Evolutionary conservation across 2,888 invertebrate genomes (phyloP).

Genomic region (Diarsia rubi): DNA sequence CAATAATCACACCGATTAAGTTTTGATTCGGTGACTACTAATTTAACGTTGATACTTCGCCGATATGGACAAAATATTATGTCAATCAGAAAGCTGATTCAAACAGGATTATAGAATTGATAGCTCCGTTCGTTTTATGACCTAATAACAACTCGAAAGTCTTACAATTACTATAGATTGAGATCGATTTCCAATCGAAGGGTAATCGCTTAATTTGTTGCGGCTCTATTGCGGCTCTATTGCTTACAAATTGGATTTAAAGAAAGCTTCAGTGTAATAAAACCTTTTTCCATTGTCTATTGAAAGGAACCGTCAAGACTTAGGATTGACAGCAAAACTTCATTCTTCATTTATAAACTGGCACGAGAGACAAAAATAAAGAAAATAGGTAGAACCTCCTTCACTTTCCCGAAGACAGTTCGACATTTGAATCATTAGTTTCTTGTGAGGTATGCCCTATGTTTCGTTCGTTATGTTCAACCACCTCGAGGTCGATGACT

Average conservation of each 20-base stretch:
- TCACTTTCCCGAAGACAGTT: conserved; percentile 31
- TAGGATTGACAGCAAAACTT: conserved; percentile 8
- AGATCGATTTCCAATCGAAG: conserved; percentile 48
- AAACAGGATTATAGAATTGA: conserved; percentile 8
- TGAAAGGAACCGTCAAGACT: background rate
- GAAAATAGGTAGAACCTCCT: background rate
- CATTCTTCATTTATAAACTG: conserved; percentile 13
- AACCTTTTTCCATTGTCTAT: background rate
- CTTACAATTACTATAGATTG: conserved; percentile 29
- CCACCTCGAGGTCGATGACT: conserved; percentile 55
- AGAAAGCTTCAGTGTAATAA: conserved; percentile 26
- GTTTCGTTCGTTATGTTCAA: conserved; percentile 19
- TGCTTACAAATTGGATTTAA: conserved; percentile 48
- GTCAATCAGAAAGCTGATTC: conserved; percentile 1
- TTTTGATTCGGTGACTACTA: background rate
- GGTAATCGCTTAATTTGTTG: conserved; percentile 48
- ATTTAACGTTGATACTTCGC: background rate
- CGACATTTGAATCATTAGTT: conserved; percentile 44
- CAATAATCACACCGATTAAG: background rate
- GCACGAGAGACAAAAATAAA: background rate
- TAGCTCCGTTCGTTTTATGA: conserved; percentile 13
- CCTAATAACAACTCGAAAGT: conserved; percentile 45
- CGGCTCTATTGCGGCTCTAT: conserved; percentile 10
- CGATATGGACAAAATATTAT: background rate
- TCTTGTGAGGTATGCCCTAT: conserved; percentile 15